Conservation (phyloP, 2,797 vertebrate genomes). For the Huso huso region DNA sequence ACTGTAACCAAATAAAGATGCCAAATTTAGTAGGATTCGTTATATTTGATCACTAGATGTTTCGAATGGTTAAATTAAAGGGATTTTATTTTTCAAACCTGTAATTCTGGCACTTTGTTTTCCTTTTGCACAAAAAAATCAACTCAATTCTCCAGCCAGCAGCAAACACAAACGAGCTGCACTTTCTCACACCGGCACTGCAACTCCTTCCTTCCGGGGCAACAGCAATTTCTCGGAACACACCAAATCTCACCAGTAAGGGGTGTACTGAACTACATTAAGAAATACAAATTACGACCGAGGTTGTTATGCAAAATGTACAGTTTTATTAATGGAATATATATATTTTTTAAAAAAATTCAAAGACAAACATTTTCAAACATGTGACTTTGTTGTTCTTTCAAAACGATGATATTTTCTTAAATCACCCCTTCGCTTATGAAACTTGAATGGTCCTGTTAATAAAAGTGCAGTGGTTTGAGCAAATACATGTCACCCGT, state of each 20-base stretch:
- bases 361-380: too few species aligned
- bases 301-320: too few species aligned
- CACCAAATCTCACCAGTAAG: constrained; percentile 4
- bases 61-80: background rate
- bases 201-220: constrained; percentile 29
- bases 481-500: too few species aligned
- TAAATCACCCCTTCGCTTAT: too few species aligned
- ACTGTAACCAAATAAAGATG: background rate
- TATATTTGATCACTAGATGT: background rate
- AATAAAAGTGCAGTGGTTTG: too few species aligned
- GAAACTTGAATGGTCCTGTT: too few species aligned
- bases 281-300: too few species aligned
- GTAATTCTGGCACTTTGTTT: constrained; percentile 12
- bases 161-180: constrained; percentile 13
- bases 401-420: too few species aligned
- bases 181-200: constrained; percentile 23
- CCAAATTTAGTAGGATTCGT: background rate
- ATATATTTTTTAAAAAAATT: too few species aligned
- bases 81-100: constrained; percentile 11
- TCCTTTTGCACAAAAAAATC: constrained; percentile 5
- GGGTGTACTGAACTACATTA: background rate
- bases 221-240: constrained; percentile 2
- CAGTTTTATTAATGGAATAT: too few species aligned
- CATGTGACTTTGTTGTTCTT: too few species aligned
- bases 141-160: constrained; percentile 12